A percentile compares a stretch with the other conserved stretches of the same genome.
These are phyloP conservation scores for Lophochroa leadbeateri DNA, from an alignment of 2,113 vertebrate species.

Conservation along the genomic window DNA sequence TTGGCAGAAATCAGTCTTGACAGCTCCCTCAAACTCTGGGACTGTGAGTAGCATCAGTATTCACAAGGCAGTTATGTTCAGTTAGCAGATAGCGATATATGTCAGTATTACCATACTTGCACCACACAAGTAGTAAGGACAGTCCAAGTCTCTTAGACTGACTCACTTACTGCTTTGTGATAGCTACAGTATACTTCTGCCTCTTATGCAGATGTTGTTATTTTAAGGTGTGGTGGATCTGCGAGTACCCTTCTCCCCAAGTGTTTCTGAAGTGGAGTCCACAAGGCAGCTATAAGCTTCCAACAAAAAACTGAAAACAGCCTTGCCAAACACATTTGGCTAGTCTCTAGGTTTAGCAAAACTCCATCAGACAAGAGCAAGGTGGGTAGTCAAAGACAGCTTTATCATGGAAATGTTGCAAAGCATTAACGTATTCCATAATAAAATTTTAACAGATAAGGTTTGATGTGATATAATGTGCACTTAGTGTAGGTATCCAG, in stretches of 20 bases:
- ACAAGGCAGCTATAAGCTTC: neutral
- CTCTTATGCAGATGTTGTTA: fast-evolving
- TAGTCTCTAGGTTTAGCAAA: neutral
- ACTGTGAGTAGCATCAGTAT: neutral
- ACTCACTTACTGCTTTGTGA: neutral
- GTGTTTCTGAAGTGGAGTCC: neutral
- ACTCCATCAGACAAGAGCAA: neutral
- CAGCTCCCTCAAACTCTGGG: neutral
- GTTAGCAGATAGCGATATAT: neutral
- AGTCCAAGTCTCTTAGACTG: neutral
- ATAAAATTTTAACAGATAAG: neutral
- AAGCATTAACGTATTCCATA: neutral
- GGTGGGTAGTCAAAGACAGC: neutral
- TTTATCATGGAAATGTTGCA: neutral
- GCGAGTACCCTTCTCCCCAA: fast-evolving
- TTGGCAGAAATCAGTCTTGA: slow-evolving; percentile 4
- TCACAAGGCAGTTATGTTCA: neutral
- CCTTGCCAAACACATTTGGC: neutral
- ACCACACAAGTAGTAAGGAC: neutral
- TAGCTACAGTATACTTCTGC: neutral
- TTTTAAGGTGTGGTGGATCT: neutral
- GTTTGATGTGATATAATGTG: neutral
- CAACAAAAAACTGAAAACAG: neutral
- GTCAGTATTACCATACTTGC: neutral
- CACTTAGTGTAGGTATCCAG: neutral